Percentiles rank a stretch among this genome's conserved stretches.
Conservation (phyloP, 2,888 invertebrate species). For the Sphecodes monilicornis region DNA sequence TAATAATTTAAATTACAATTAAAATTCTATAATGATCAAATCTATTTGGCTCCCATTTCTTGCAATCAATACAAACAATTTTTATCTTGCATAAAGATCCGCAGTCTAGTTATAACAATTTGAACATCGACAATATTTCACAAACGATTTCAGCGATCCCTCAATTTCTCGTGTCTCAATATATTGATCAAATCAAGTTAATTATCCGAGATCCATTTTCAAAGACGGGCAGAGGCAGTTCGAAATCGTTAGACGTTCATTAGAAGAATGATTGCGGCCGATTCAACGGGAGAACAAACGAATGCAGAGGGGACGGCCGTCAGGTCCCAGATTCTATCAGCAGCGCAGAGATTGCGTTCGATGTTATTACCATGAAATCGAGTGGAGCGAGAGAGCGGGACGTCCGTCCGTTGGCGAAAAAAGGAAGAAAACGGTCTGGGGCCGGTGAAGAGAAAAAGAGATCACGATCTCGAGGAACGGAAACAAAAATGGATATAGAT, state of each 20-base stretch:
- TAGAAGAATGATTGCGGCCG: neutral
- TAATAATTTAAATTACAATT: no score
- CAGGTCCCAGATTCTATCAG: constrained; percentile 32
- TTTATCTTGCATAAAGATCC: no score
- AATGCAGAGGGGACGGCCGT: constrained; percentile 26
- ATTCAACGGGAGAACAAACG: constrained; percentile 23
- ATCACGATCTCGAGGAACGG: constrained; percentile 9
- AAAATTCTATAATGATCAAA: no score
- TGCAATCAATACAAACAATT: no score
- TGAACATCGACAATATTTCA: neutral
- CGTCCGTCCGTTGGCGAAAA: neutral
- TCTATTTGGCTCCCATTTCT: no score
- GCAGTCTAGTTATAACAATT: no score
- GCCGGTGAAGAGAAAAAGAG: constrained; percentile 11
- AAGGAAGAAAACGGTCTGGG: neutral
- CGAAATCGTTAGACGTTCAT: neutral
- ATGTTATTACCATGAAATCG: constrained; percentile 53
- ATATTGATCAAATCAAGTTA: neutral
- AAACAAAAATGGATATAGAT: constrained; percentile 63
- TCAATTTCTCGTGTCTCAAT: neutral
- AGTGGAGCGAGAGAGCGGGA: neutral
- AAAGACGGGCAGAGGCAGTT: neutral
- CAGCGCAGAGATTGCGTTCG: constrained; percentile 32
- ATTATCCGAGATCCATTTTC: neutral
- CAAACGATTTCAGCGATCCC: neutral